Base-by-base conservation (phyloP, 2,888 invertebrate genomes). In the Chirona hameri region DNA sequence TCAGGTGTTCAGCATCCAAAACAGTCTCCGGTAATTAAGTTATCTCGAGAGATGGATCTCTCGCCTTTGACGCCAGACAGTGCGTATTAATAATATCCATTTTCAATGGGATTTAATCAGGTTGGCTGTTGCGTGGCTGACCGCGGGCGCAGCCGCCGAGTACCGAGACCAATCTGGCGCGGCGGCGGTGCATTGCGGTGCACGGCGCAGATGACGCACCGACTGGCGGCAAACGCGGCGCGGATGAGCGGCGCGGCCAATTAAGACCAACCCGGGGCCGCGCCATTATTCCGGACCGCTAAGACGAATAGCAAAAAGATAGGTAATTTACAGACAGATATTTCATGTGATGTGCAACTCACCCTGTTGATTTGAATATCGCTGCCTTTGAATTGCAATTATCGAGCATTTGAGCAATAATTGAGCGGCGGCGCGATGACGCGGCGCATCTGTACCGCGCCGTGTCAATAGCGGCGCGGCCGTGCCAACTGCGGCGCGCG, bases 311-410 rank as follows among this genome's bases (percentile, higher is more conserved):
- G 76, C 24, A 76, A 76, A 76, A 76, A 76, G 76, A 76, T 76
- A 76, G 76, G 76, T 76, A 76, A 76, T 76, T 76, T 76, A 76
- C 76, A 76, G 76, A 76, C 76, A 76, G 76, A 76, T 76, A 76
- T 46, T 76, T 76, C 76, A 76, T 76, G 76, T 24, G 76, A 76
- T 76, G 76, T 76, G 76, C 76, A 76, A 76, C 76, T 76, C 76
- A 76, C 31, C 10, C 46, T 46, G 76, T 46, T 76, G 76, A 76
- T 76, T 76, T 76, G 76, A 76, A 76, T 76, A 76, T 76, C 76
- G 76, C 76, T 76, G 76, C 76, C 76, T 76, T 76, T 76, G 76
- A 76, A 76, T 76, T 76, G 76, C 76, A 76, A 76, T 76, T 76
- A 76, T 76, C 76, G 46, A 24, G 76, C 76, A 76, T 76, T 76